Evolutionary conservation across 2,113 vertebrate genomes (phyloP).

Genomic region (Alosa alosa): DNA sequence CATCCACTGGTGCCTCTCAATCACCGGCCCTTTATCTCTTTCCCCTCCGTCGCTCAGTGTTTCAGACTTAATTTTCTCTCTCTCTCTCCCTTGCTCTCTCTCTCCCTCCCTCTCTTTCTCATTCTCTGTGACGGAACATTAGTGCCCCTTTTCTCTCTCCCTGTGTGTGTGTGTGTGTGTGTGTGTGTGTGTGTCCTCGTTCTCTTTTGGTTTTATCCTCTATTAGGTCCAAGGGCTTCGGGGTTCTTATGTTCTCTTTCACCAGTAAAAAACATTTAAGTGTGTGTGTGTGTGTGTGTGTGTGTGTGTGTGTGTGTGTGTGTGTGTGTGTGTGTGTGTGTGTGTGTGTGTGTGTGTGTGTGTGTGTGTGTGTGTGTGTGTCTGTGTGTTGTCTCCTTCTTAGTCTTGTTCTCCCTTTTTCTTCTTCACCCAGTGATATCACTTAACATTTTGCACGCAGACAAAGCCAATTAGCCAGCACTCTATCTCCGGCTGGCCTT

Average conservation of each 20-base stretch:
- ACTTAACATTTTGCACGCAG: neutral
- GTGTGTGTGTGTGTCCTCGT: neutral
- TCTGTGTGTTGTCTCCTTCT: too few relatives aligned
- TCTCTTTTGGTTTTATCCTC: neutral
- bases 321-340: too few relatives aligned
- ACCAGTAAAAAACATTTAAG: neutral
- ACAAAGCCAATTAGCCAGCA: neutral
- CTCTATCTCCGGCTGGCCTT: neutral
- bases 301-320: too few relatives aligned
- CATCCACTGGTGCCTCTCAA: neutral
- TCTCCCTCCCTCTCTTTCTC: neutral
- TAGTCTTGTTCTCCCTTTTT: neutral
- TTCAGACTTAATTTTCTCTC: neutral
- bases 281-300: neutral
- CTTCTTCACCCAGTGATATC: neutral
- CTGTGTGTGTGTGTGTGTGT: too few relatives aligned
- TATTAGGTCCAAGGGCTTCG: conserved; percentile 1
- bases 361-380: too few relatives aligned
- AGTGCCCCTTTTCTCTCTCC: conserved; percentile 16
- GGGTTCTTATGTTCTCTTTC: neutral
- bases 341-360: neutral
- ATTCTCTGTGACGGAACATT: neutral
- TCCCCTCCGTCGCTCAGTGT: neutral
- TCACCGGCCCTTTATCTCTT: neutral
- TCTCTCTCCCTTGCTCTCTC: neutral